phyloP scores from a whole-genome alignment of 1,140 invertebrate genomes.

The Drosophila yakuba region DNA sequence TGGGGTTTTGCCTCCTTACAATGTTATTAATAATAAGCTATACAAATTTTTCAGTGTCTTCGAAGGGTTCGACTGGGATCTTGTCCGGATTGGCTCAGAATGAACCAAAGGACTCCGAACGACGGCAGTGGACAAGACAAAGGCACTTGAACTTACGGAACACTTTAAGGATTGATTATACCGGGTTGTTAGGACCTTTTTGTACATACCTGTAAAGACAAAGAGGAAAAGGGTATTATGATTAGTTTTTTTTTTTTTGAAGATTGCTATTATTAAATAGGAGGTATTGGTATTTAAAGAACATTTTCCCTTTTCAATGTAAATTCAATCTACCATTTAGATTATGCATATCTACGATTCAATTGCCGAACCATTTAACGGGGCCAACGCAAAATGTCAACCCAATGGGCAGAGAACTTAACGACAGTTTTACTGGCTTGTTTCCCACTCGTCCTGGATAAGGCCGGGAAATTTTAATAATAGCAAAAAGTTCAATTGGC shows the following conservation, averaged over 20 bases:
- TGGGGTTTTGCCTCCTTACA: slow-evolving; percentile 72
- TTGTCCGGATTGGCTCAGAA: slow-evolving; percentile 7
- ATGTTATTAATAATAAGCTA: slow-evolving; percentile 84
- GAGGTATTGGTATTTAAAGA: neutral
- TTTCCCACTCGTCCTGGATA: slow-evolving; percentile 1
- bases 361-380: slow-evolving; percentile 20
- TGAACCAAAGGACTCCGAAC: neutral
- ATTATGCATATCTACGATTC: neutral
- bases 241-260: neutral
- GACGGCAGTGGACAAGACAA: slow-evolving; percentile 27
- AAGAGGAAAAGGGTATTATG: slow-evolving; percentile 26
- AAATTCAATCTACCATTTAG: neutral
- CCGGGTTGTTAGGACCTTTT: slow-evolving; percentile 55
- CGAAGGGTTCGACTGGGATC: slow-evolving; percentile 30
- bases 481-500: slow-evolving; percentile 79
- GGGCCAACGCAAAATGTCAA: slow-evolving; percentile 2
- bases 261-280: slow-evolving; percentile 3
- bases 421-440: slow-evolving; percentile 30
- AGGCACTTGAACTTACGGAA: slow-evolving; percentile 62
- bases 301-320: neutral
- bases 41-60: slow-evolving; percentile 81
- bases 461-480: slow-evolving; percentile 71
- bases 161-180: slow-evolving; percentile 51
- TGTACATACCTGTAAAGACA: slow-evolving; percentile 76
- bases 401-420: neutral